These are phyloP conservation scores for Xenopus laevis DNA, from an alignment of 2,113 vertebrate genomes.

Conservation along the genomic window DNA sequence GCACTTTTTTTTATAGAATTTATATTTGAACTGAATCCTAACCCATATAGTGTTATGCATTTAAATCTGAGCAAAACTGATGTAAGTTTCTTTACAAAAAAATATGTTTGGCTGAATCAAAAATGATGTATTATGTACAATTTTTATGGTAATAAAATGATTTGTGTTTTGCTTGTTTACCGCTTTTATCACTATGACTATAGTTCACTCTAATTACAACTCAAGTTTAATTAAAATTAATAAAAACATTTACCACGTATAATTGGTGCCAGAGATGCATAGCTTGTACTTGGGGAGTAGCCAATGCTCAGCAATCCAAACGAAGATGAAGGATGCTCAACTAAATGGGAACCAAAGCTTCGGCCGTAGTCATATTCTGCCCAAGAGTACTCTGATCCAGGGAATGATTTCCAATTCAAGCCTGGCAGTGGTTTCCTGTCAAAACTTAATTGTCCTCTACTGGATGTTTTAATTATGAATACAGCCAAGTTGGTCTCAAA, in stretches of 20 bases:
- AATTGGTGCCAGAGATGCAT: slow-evolving; percentile 12
- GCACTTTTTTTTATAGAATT: too few relatives aligned
- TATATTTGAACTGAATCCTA: too few relatives aligned
- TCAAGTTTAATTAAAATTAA: background rate
- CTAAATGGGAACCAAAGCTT: background rate
- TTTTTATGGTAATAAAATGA: too few relatives aligned
- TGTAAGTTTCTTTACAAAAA: too few relatives aligned
- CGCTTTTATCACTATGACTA: too few relatives aligned
- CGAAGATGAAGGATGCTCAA: background rate
- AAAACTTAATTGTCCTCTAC: background rate
- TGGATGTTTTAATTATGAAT: background rate
- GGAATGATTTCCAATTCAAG: slow-evolving; percentile 12
- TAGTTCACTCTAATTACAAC: too few relatives aligned
- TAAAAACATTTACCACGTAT: background rate
- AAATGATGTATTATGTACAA: too few relatives aligned
- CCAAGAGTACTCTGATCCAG: slow-evolving; percentile 15
- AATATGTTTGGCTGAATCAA: too few relatives aligned
- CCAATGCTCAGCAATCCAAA: slow-evolving; percentile 19
- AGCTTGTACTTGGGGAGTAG: background rate
- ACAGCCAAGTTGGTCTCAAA: slow-evolving; percentile 7
- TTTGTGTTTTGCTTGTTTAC: too few relatives aligned
- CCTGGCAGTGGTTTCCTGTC: background rate
- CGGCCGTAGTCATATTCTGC: slow-evolving; percentile 4
- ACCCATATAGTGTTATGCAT: too few relatives aligned
- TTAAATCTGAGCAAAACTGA: too few relatives aligned